Evolutionary conservation across 53 echinoderm and acorn worm genomes (phyloP).

Genomic region (Antedon mediterranea): DNA sequence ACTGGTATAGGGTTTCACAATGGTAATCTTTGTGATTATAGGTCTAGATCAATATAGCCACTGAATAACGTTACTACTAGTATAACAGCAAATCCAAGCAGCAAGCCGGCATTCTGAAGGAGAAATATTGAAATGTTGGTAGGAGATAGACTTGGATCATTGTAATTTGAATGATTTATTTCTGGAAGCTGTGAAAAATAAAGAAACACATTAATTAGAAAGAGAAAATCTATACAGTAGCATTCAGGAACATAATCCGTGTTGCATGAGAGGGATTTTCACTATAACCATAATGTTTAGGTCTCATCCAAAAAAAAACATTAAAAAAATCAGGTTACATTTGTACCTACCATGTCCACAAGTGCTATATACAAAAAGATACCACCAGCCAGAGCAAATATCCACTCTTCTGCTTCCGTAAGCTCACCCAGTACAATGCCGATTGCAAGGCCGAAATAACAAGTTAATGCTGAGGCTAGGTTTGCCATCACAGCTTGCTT

Average conservation of each 20-base stretch:
- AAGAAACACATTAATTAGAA: too few relatives aligned
- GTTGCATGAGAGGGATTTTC: too few relatives aligned
- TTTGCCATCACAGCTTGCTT: slow-evolving; percentile 40
- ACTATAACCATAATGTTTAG: too few relatives aligned
- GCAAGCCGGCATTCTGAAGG: slow-evolving; percentile 47
- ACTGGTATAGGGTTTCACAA: too few relatives aligned
- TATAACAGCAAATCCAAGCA: slow-evolving; percentile 47
- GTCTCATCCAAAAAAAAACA: too few relatives aligned
- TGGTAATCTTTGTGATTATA: too few relatives aligned
- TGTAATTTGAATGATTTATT: slow-evolving; percentile 23
- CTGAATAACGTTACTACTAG: slow-evolving; percentile 38
- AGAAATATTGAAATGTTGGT: slow-evolving; percentile 23
- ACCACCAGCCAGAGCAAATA: slow-evolving; percentile 47
- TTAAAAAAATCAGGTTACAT: too few relatives aligned
- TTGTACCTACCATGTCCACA: slow-evolving; percentile 57
- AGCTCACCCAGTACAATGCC: slow-evolving; percentile 36
- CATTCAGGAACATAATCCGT: too few relatives aligned
- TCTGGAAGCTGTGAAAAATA: slow-evolving; percentile 48
- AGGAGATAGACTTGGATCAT: slow-evolving; percentile 12
- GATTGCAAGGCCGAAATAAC: slow-evolving; percentile 34
- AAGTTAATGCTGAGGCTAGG: slow-evolving; percentile 30
- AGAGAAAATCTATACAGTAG: too few relatives aligned
- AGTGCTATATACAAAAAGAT: slow-evolving; percentile 63
- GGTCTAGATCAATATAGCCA: slow-evolving; percentile 15
- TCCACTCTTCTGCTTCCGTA: slow-evolving; percentile 35